Base-by-base conservation (phyloP, 2,797 vertebrate genomes). In the Anguilla obscura region DNA sequence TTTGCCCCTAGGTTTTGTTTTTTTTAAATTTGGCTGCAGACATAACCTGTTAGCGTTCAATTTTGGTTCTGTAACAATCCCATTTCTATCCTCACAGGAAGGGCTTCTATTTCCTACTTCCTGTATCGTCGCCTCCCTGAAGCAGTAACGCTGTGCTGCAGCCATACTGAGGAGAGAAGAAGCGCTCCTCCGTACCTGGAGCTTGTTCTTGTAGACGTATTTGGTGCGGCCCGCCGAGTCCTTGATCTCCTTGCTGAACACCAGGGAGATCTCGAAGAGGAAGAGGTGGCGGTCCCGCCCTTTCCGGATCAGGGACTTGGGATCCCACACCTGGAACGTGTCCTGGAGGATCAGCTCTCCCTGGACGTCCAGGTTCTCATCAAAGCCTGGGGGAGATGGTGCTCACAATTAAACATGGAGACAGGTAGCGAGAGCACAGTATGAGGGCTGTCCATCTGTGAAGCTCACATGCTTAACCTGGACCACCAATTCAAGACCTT, bases 281-380 rank as follows among this genome's bases (percentile, higher is more conserved):
- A 99, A 99, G 90, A 99, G 96, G 94, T 99, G 98, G 9, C 98
- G 96, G 92, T 99, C 98, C 50, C 98, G 95, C 24, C 98, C 98
- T 89, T 99, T 99, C 90, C 98, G 96, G 95, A 99, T 99, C 90
- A 99, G 96, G 5, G 98, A 98, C 91, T 98, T 98, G 6, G 98
- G 98, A 91, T 99, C 98, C 98, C 98, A 99, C 27, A 99, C 98
- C 96, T 99, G 98, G 94, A 99, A 99, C 84, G 98, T 97, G 94
- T 99, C 98, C 94, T 99, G 98, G 84, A 99, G 97, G 91, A 99
- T 98, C 89, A 99, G 96, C 91, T 99, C 98, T 18, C 98, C 98
- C 93, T 99, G 98, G 80, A 98, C 98, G 0, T 98, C 98, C 93
- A 99, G 94, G 93, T 99, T 99, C 92, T 98, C 98, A 93, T 99